These are phyloP conservation scores for Mamestra configurata DNA, from an alignment of 1,140 invertebrate genomes.

Conservation along the genomic window DNA sequence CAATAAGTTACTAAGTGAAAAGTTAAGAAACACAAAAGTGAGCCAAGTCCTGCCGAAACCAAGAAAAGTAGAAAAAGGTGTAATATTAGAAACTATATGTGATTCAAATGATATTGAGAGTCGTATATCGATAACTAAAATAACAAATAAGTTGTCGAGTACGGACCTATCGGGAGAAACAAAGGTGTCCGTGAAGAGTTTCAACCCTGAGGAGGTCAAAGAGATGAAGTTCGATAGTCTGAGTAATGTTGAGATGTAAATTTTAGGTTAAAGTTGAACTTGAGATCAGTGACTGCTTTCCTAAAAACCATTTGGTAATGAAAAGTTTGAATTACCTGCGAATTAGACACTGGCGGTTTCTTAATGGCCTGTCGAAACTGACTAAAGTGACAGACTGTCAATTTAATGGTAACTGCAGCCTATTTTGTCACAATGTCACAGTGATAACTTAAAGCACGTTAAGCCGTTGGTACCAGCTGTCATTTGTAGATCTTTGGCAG, in stretches of 20 bases:
- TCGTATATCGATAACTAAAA: slow-evolving; percentile 86
- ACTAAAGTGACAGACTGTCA: not conserved
- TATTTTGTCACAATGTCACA: no score
- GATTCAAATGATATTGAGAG: slow-evolving; percentile 84
- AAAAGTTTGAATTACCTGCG: slow-evolving; percentile 24
- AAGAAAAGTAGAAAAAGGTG: slow-evolving; percentile 76
- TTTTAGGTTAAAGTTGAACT: slow-evolving; percentile 45
- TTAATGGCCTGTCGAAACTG: no score
- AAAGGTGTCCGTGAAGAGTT: slow-evolving; percentile 80
- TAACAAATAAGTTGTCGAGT: slow-evolving; percentile 84
- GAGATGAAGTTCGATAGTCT: slow-evolving; percentile 76
- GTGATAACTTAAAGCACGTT: no score
- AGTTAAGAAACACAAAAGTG: slow-evolving; percentile 74
- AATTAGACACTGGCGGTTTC: slow-evolving; percentile 17
- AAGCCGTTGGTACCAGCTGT: no score
- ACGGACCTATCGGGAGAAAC: slow-evolving; percentile 75
- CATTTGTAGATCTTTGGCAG: no score
- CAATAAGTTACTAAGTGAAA: slow-evolving; percentile 80
- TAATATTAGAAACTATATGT: slow-evolving; percentile 76
- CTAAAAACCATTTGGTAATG: not conserved
- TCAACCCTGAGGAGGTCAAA: slow-evolving; percentile 79
- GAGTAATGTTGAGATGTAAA: slow-evolving; percentile 82
- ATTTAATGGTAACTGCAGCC: no score
- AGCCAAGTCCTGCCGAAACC: slow-evolving; percentile 69
- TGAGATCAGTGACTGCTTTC: slow-evolving; percentile 31